Conservation (phyloP, 2,888 invertebrate genomes). For the Synergus japonicus region DNA sequence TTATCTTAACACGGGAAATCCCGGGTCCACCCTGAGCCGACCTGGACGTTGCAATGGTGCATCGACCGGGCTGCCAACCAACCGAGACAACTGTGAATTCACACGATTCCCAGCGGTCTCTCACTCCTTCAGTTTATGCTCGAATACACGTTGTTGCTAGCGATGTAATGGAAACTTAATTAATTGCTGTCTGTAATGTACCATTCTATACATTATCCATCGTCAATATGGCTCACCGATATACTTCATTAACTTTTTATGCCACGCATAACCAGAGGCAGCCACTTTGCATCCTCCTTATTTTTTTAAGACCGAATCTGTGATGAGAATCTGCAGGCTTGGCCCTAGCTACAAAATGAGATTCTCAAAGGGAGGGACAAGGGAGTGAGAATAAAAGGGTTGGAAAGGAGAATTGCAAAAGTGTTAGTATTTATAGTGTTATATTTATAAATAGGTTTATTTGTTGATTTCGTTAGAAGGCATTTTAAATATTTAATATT, state of each 20-base stretch:
- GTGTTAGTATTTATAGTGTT: too few species aligned
- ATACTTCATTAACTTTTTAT: neutral
- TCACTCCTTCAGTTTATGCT: slow-evolving; percentile 21
- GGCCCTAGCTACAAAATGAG: too few species aligned
- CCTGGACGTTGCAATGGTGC: neutral
- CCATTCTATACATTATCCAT: neutral
- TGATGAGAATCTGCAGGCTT: too few species aligned
- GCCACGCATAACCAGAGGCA: neutral
- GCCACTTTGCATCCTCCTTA: neutral
- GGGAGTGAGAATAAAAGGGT: too few species aligned
- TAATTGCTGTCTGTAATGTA: slow-evolving; percentile 10
- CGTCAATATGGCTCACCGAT: neutral
- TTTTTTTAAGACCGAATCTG: neutral
- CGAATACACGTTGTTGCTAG: neutral
- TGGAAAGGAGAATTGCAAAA: too few species aligned
- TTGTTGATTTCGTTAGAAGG: neutral
- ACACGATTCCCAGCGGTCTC: slow-evolving; percentile 24
- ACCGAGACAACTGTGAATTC: slow-evolving; percentile 33
- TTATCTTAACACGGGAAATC: slow-evolving; percentile 17
- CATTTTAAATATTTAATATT: neutral
- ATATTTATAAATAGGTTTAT: too few species aligned
- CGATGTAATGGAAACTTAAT: slow-evolving; percentile 16
- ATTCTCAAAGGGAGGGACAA: too few species aligned
- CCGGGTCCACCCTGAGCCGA: slow-evolving; percentile 26
- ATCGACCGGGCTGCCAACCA: slow-evolving; percentile 26